These are phyloP conservation scores for Pomacea maculata DNA, from an alignment of 1,140 invertebrate genomes.

Conservation along the genomic window DNA sequence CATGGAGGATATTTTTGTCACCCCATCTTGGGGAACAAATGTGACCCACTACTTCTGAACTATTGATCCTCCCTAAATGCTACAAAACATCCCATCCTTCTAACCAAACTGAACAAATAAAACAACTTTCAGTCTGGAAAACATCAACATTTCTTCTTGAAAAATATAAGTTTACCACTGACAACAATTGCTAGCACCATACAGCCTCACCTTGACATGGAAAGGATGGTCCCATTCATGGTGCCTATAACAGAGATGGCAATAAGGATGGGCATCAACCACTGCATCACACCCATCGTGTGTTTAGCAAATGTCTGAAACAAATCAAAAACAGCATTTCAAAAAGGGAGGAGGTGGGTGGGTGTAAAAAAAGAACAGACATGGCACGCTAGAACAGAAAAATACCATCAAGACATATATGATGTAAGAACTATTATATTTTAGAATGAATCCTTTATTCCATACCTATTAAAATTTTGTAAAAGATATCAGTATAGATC, in stretches of 20 bases:
- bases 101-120: not conserved
- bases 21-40: no score
- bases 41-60: no score
- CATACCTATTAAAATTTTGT: no score
- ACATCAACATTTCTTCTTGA: no score
- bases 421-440: not conserved
- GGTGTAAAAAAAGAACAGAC: slow-evolving; percentile 29
- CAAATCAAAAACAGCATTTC: slow-evolving; percentile 10
- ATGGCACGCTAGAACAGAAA: not conserved
- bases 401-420: not conserved
- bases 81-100: no score
- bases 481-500: no score
- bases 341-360: not conserved
- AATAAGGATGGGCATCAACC: slow-evolving; percentile 96
- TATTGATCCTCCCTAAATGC: no score
- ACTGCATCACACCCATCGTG: slow-evolving; percentile 90
- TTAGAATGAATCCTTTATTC: no score
- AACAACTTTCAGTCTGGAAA: not conserved
- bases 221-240: slow-evolving; percentile 97
- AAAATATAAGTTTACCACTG: no score
- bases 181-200: no score
- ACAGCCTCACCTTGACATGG: slow-evolving; percentile 80
- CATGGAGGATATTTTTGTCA: no score
- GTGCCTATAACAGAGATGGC: slow-evolving; percentile 98
- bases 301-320: slow-evolving; percentile 87